Base-by-base conservation (phyloP, 2,113 vertebrate genomes). In the Petroica traversi region DNA sequence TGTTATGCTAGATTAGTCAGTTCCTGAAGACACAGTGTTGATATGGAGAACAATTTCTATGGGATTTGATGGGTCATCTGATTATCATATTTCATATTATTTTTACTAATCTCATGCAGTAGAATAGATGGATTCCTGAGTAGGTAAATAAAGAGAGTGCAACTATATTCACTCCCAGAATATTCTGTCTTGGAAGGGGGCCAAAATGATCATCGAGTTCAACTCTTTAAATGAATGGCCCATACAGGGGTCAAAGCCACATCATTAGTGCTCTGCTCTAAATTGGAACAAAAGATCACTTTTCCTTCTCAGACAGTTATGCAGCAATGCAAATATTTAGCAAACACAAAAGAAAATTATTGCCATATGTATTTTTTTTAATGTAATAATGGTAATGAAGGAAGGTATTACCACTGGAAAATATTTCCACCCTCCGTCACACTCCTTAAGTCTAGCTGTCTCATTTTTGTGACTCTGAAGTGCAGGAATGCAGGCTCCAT, bases 71-170 rank as follows among this genome's bases (percentile, higher is more conserved):
- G 55, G 94, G 78, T 93, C 92, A 85, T 69, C 75, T 95, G n/a
- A 94, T 96, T 95, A 85, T 66, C 94, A 89, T 95, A 85, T 88
- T 89, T 95, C 6, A 1, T 74, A 54, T 93, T 89, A 88, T 89
- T 92, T 29, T 88, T 61, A n/a, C 54, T 88, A 84, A 80, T 93
- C 41, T 88, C n/a, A 7, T 80, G 24, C 33, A n/a, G 68, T 59
- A 71, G 55, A 77, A 55, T 19, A 89, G 43, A 36, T 83, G 64
- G 59, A 87, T 85, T 63, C 76, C 25, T 19, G 4, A 88, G 43
- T 52, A 83, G 31, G 36, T 88, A 94, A 90, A 92, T 69, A 85
- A 73, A 34, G 57, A 68, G 34, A 79, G 9, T 73, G 12, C 23
- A 58, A 38, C 34, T 76, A 2, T 46, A 22, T 46, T 76, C 22